Evolutionary conservation across 2,797 vertebrate genomes (phyloP).

Genomic region (Lithobates pipiens): DNA sequence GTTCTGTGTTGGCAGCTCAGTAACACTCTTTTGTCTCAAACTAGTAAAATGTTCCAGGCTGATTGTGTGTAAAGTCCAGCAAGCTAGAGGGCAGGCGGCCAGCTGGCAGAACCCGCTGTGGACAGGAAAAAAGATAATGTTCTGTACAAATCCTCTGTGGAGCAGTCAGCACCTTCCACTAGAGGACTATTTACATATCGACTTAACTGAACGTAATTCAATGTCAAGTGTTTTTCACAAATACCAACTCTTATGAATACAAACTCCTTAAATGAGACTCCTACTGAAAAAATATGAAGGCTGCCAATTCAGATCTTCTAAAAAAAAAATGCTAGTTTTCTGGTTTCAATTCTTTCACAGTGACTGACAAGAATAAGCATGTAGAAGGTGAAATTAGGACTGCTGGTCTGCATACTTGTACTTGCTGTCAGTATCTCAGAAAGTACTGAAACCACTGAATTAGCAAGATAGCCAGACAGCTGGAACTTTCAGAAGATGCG

Average conservation of each 20-base stretch:
- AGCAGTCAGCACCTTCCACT: conserved; percentile 25
- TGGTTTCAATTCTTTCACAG: no score
- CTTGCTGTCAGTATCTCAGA: no score
- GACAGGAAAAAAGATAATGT: conserved; percentile 41
- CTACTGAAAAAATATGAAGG: no score
- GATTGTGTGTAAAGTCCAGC: conserved; percentile 50
- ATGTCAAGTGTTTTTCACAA: background rate
- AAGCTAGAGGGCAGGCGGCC: background rate
- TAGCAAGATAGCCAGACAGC: no score
- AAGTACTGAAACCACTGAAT: no score
- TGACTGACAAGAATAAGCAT: no score
- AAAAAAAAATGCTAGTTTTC: no score
- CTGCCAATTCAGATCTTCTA: no score
- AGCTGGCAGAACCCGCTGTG: conserved; percentile 51
- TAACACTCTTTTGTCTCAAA: conserved; percentile 54
- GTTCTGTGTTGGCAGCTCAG: conserved; percentile 31
- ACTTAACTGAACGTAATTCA: background rate
- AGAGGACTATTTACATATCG: background rate
- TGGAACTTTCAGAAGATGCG: no score
- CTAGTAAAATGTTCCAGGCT: conserved; percentile 30
- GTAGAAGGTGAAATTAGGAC: no score
- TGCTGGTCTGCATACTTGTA: no score
- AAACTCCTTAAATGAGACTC: no score
- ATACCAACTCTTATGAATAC: background rate
- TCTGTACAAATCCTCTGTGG: conserved; percentile 42